Conservation (phyloP, 2,888 invertebrate species). For the Eristalis arbustorum region DNA sequence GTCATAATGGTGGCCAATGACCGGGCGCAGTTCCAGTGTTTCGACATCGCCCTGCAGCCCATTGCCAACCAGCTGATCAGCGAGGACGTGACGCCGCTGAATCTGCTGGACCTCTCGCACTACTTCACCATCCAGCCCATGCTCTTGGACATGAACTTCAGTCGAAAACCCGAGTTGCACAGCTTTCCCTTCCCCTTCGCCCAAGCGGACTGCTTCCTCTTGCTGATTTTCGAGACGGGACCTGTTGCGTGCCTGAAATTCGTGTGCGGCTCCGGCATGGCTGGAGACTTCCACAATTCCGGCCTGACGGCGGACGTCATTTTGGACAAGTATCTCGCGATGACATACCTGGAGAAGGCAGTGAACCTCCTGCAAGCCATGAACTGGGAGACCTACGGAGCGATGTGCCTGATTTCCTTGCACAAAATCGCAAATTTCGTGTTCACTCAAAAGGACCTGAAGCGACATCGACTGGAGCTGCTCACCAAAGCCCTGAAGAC, state of each 20-base stretch:
- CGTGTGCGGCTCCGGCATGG: conserved; percentile 81
- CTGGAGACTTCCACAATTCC: conserved; percentile 80
- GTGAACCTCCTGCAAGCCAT: conserved; percentile 84
- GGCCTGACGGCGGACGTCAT: conserved; percentile 83
- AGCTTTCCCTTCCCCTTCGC: conserved; percentile 77
- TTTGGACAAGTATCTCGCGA: conserved; percentile 84
- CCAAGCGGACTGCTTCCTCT: conserved; percentile 82
- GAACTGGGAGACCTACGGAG: conserved; percentile 90
- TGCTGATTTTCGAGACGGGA: conserved; percentile 84
- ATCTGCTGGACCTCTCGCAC: conserved; percentile 84
- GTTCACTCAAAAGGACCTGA: conserved; percentile 78
- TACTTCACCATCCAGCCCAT: conserved; percentile 81
- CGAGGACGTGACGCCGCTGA: conserved; percentile 84
- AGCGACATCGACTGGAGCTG: conserved; percentile 80
- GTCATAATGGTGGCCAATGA: conserved; percentile 86
- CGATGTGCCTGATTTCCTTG: conserved; percentile 87
- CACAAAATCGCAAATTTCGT: conserved; percentile 86
- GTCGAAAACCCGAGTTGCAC: conserved; percentile 81
- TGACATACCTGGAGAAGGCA: conserved; percentile 85
- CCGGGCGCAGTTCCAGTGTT: conserved; percentile 87
- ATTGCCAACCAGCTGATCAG: conserved; percentile 85
- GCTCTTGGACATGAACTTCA: conserved; percentile 83
- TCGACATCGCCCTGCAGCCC: conserved; percentile 86
- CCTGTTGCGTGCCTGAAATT: conserved; percentile 83
- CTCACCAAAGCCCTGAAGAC: conserved; percentile 90